phyloP scores from a whole-genome alignment of 2,113 vertebrate genomes.

The Oreochromis spilurus region DNA sequence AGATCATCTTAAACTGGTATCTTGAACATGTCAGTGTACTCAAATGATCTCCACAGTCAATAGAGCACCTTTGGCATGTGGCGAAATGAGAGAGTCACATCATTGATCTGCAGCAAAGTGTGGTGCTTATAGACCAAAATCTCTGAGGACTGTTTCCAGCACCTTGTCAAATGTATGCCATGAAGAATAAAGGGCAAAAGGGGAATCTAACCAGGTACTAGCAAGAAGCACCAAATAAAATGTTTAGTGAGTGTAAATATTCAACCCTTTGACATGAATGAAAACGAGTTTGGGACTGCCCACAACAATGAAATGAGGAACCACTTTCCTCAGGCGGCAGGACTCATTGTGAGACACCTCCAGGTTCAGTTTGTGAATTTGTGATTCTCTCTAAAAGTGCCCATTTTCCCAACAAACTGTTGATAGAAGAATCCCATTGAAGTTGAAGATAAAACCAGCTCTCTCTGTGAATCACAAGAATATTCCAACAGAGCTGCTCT shows the following conservation, averaged over 20 bases:
- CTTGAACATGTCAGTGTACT: background rate
- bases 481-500: slow-evolving; percentile 6
- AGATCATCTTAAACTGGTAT: background rate
- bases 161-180: background rate
- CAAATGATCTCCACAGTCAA: background rate
- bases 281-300: background rate
- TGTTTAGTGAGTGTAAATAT: background rate
- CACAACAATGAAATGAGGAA: background rate
- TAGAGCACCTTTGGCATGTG: background rate
- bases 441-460: background rate
- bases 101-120: background rate
- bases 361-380: background rate
- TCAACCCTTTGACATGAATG: background rate
- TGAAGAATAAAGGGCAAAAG: fast-evolving
- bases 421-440: background rate
- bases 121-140: background rate
- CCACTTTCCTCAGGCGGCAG: background rate
- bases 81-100: background rate
- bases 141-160: fast-evolving
- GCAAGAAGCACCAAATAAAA: background rate
- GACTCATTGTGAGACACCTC: background rate
- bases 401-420: background rate
- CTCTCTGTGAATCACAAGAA: background rate
- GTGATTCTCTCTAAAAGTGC: background rate
- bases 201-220: background rate